These are phyloP conservation scores for Delia radicum DNA, from an alignment of 1,140 invertebrate genomes.

Conservation along the genomic window DNA sequence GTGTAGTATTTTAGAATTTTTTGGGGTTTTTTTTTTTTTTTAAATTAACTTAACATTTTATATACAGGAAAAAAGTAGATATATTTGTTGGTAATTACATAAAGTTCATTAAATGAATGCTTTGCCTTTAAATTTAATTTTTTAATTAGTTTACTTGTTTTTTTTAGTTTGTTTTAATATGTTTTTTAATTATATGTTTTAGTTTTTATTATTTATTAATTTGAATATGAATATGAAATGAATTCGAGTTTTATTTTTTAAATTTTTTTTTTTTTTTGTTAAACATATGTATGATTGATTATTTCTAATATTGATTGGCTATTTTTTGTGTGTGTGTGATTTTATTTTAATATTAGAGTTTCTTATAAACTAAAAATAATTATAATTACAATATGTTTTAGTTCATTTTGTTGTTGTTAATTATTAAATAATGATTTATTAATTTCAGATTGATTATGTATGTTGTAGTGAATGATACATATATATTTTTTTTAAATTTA, in stretches of 20 bases:
- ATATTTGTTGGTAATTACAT: neutral
- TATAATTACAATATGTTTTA: neutral
- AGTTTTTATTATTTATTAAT: neutral
- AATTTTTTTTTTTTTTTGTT: neutral
- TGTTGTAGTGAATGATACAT: neutral
- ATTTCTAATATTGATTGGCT: slow-evolving; percentile 1
- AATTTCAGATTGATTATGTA: neutral
- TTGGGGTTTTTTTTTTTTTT: neutral
- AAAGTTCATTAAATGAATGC: neutral
- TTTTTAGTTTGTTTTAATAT: neutral
- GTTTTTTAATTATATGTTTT: no score
- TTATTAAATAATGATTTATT: neutral
- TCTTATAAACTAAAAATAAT: neutral
- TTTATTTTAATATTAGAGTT: neutral
- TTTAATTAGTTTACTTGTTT: neutral
- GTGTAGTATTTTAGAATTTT: neutral
- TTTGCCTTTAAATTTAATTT: neutral
- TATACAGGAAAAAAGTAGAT: neutral
- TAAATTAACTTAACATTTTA: neutral
- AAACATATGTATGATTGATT: neutral
- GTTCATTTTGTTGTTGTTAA: neutral
- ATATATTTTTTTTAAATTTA: neutral
- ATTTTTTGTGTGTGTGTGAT: neutral
- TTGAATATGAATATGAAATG: neutral
- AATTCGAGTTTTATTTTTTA: neutral